phyloP scores from a whole-genome alignment of 2,113 vertebrate species.

The Dromiciops gliroides region DNA sequence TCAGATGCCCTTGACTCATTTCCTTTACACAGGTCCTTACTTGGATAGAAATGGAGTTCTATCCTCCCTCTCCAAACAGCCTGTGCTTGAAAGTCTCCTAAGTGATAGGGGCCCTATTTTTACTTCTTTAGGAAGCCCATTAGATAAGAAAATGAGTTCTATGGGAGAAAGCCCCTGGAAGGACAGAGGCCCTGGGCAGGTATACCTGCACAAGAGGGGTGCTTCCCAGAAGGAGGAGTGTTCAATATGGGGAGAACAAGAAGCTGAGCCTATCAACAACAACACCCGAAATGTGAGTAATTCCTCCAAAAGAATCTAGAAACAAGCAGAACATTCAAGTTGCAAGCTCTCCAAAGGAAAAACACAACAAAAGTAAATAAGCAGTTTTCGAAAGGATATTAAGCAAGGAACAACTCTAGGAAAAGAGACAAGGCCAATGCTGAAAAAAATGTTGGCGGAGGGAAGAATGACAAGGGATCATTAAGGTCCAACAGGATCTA shows the following conservation, averaged over 20 bases:
- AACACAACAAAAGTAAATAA: background rate
- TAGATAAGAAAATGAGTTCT: background rate
- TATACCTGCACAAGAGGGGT: no score
- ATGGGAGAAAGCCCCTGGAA: background rate
- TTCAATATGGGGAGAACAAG: background rate
- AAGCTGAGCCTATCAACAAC: background rate
- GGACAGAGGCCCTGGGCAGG: no score
- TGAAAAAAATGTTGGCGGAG: background rate
- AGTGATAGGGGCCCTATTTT: background rate
- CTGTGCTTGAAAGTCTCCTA: background rate
- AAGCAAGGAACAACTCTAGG: background rate
- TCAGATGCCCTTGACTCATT: background rate
- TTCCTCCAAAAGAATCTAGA: no score
- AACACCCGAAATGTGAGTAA: background rate
- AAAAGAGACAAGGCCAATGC: background rate
- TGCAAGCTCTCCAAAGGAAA: background rate
- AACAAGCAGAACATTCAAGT: no score
- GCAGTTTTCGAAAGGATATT: background rate
- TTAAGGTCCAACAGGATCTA: background rate
- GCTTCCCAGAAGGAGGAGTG: background rate
- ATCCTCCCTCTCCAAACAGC: background rate
- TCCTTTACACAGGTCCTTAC: background rate
- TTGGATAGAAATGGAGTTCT: background rate
- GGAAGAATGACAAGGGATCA: background rate
- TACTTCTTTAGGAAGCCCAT: background rate